phyloP scores from a whole-genome alignment of 2,888 invertebrate genomes.

The Cepaea hortensis region DNA sequence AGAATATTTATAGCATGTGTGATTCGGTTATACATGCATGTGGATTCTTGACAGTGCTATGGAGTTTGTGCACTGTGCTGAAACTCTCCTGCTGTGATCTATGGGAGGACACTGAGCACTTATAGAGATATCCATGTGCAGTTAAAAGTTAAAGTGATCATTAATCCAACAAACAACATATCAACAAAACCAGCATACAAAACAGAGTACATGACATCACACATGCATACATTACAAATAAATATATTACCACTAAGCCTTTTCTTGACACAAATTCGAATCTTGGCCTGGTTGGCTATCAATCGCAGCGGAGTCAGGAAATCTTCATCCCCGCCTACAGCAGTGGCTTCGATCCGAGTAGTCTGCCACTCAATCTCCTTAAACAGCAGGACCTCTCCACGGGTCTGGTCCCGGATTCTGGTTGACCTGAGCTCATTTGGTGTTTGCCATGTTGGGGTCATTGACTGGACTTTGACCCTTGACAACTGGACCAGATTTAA shows the following conservation, averaged over 20 bases:
- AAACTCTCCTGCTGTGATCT: too few relatives aligned
- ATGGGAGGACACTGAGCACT: too few relatives aligned
- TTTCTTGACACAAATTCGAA: constrained; percentile 96
- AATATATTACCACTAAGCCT: constrained; percentile 84
- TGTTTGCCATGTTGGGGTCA: constrained; percentile 91
- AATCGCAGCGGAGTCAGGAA: constrained; percentile 88
- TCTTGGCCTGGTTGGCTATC: constrained; percentile 94
- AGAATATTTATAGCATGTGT: too few relatives aligned
- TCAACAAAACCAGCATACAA: too few relatives aligned
- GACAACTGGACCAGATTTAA: constrained; percentile 83
- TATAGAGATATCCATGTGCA: too few relatives aligned
- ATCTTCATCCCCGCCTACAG: constrained; percentile 51
- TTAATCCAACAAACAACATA: too few relatives aligned
- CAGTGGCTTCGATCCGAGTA: constrained; percentile 94
- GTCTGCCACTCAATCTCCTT: constrained; percentile 97
- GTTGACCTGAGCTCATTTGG: constrained; percentile 90
- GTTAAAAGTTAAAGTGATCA: too few relatives aligned
- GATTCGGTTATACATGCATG: too few relatives aligned
- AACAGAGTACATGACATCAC: too few relatives aligned
- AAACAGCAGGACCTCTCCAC: constrained; percentile 94
- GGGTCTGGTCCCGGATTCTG: constrained; percentile 90
- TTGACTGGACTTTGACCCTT: constrained; percentile 93
- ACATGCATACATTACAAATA: background rate
- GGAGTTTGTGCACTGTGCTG: too few relatives aligned
- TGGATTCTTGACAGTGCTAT: too few relatives aligned